Evolutionary conservation across 2,888 invertebrate genomes (phyloP), one percentile per base, ranked within the genome.

Genomic region (Trimorus sp.): DNA sequence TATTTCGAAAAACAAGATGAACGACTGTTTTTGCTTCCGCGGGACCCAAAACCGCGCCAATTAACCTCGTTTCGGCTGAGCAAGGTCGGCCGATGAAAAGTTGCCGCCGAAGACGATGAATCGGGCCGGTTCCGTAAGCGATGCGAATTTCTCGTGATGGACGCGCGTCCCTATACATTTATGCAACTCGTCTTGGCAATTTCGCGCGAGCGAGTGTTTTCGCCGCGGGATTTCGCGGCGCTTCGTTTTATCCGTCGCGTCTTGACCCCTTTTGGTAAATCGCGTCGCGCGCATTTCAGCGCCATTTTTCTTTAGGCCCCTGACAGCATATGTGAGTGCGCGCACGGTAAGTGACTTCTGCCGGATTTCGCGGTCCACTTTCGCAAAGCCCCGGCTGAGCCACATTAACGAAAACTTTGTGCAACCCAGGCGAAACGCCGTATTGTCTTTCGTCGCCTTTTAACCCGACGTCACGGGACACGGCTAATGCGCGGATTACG

Each of bases 301-400:
- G 83, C 78, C 84, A 88, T 89, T 89, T 88, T 86, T 88, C 87
- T 85, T 82, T 53, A 83, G 74, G 68, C 54, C 81, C 83, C 84
- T 84, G 87, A 86, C 86, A 82, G 86, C 86, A 86, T 85, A 85
- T 80, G 85, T 78, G 85, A 86, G 83, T 69, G 83, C 74, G 83
- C 76, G 74, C 83, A 45, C 48, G 48, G 77, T 86, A 85, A 76
- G 81, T 75, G 81, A 77, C 78, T 83, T 84, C 71, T 51, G 42
- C 37, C 53, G 76, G 79, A 76, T 82, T 75, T 74, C 45, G 71
- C 63, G 77, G 76, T 83, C 77, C 69, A 79, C 76, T 79, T 79
- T 76, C 66, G 69, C 75, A 73, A 79, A 79, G 68, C 75, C 68
- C 60, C 59, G 26, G 56, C 66, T 40, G 49, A 76, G 56, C 71